Evolutionary conservation across 2,888 invertebrate genomes (phyloP).

Genomic region (Chalcosyrphus nemorum): DNA sequence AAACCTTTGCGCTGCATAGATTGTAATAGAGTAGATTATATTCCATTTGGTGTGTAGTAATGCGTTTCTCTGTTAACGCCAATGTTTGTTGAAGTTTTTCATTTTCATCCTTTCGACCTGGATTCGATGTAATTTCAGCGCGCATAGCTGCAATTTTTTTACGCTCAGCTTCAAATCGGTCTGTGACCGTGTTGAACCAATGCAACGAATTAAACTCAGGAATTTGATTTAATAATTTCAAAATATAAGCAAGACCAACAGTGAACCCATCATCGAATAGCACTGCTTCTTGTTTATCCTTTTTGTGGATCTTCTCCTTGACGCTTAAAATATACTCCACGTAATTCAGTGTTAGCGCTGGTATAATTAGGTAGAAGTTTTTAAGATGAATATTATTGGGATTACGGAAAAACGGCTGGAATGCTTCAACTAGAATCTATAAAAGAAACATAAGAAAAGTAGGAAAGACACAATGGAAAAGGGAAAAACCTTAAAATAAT

Average conservation of each 20-base stretch:
- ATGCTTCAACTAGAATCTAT: constrained; percentile 94
- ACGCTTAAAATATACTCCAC: constrained; percentile 95
- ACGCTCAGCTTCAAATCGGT: constrained; percentile 87
- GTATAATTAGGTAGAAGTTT: constrained; percentile 96
- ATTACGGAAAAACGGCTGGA: constrained; percentile 93
- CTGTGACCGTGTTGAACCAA: constrained; percentile 95
- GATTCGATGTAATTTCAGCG: constrained; percentile 85
- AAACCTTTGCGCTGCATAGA: constrained; percentile 96
- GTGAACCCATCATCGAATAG: constrained; percentile 99
- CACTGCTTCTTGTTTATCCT: constrained; percentile 87
- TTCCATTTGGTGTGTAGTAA: constrained; percentile 91
- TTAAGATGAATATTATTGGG: constrained; percentile 93
- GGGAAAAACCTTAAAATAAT: constrained; percentile 78
- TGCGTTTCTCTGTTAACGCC: constrained; percentile 92
- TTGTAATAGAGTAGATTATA: constrained; percentile 95
- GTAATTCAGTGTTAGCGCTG: constrained; percentile 96
- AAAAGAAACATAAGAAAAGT: constrained; percentile 74
- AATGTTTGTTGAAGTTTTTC: constrained; percentile 96
- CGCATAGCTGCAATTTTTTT: constrained; percentile 82
- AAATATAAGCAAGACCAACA: constrained; percentile 96
- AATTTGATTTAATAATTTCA: constrained; percentile 94
- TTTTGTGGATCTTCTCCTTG: constrained; percentile 96
- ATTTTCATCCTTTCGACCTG: constrained; percentile 79
- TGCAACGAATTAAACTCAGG: constrained; percentile 94
- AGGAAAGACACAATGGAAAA: not conserved